Evolutionary conservation across 2,888 invertebrate genomes (phyloP), one percentile per base, ranked within the genome.

Genomic region (Dryococelus australis): DNA sequence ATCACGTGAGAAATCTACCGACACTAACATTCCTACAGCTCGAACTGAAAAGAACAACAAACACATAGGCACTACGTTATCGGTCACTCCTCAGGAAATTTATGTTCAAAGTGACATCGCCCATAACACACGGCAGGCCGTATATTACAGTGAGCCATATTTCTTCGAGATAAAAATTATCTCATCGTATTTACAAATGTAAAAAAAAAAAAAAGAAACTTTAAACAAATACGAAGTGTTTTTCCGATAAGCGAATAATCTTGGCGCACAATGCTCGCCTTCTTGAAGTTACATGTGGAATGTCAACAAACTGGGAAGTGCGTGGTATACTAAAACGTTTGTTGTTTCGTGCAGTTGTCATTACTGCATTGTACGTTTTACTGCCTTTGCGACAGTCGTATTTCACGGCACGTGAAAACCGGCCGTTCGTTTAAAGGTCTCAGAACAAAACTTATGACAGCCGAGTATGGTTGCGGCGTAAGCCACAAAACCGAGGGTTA

Each of bases 161-260:
- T 65, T 65, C 65, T 65, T 20, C n/a, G 16, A 65, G 65, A 65
- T 65, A 65, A 65, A 65, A 65, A 65, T 65, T 65, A 65, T 65
- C 65, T 65, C 16, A 10, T 16, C n/a, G 65, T 65, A 65, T 65
- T 65, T 65, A 65, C 65, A 65, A 65, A 65, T 20, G 65, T n/a
- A 12, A 12, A 3, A n/a, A 24, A 65, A 16, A 65, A 20, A 24
- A 20, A n/a, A 20, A 65, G 47, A 65, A 65, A 10, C 65, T 65
- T 65, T 65, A 65, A 65, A n/a, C 65, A 65, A 65, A 65, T 65
- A 65, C 10, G 65, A 65, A 65, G 65, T 65, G 65, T 65, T 65
- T 20, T n/a, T 65, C 1, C 2, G 65, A 65, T 65, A 65, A 65
- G 65, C 65, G 65, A 65, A 65, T 65, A n/a, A 16, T 10, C 65